Evolutionary conservation across 2,113 vertebrate species (phyloP), one percentile per base, ranked within the genome.

Genomic region (Diadophis punctatus): DNA sequence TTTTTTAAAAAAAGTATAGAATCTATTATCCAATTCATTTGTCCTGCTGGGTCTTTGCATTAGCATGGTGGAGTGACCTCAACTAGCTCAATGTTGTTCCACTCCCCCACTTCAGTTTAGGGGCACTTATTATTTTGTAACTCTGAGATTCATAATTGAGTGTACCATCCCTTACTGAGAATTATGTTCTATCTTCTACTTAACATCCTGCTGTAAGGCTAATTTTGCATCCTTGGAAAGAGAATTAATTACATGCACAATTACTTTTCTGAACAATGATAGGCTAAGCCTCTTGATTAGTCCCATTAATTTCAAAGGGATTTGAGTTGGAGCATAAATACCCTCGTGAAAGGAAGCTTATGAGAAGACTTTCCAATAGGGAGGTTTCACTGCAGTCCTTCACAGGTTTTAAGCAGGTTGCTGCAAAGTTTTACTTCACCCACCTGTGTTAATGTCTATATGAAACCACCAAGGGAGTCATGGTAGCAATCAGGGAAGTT

Each of bases 171-270:
- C 39, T 85, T 92, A 39, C 30, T 3, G 30, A 91, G 56, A 90
- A 92, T 60, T 89, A 60, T 85, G 88, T 88, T 90, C 88, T 52
- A 6, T 86, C 92, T 93, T 86, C 53, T 90, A 90, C 68, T 89
- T 92, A 60, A 51, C 88, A 90, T 63, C 91, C 92, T 86, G 88
- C 88, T 63, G 53, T n/a, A 93, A 92, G 88, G 53, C 92, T 92
- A 60, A 93, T 90, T 93, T 86, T 86, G 88, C 74, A 86, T 90
- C 80, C 92, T 86, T 63, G 88, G 88, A 60, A 90, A 92, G 87
- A 93, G 95, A 94, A 96, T 93, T 93, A 93, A 96, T 94, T 96
- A 95, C 94, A 92, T 96, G 96, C 96, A 96, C 95, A 97, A 91
- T 95, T 96, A 94, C 95, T 96, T 92, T 96, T 91, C 91, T 95